Conservation (phyloP, 2,113 vertebrate genomes). For the Bos javanicus region DNA sequence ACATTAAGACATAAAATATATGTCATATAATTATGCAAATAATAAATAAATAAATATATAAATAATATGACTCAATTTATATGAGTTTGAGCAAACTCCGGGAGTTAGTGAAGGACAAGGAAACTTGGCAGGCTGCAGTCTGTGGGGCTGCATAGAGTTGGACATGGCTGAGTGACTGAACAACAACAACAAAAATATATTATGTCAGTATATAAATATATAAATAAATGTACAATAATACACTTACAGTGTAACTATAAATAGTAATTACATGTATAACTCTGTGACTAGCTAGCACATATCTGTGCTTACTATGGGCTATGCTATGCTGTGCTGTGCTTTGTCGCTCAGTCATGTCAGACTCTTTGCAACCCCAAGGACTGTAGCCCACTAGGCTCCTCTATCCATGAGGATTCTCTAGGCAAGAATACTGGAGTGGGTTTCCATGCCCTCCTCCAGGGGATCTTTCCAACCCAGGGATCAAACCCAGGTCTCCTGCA, state of each 20-base stretch:
- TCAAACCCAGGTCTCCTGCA: not conserved
- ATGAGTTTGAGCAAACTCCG: not conserved
- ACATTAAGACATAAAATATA: not conserved
- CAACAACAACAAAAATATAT: not conserved
- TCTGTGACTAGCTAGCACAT: not conserved
- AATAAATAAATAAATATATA: not conserved
- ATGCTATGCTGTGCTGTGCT: not conserved
- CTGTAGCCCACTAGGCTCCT: too few relatives aligned
- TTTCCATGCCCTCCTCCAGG: not conserved
- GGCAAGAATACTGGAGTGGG: not conserved
- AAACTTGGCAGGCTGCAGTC: not conserved
- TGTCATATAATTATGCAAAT: not conserved
- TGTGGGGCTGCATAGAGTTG: not conserved
- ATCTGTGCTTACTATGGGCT: not conserved
- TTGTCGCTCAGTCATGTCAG: accelerated
- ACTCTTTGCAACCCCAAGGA: not conserved
- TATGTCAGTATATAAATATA: not conserved
- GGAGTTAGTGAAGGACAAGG: not conserved
- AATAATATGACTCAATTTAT: not conserved
- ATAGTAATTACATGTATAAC: not conserved
- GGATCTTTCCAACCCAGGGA: not conserved
- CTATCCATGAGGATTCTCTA: not conserved
- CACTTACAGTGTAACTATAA: not conserved
- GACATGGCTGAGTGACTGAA: not conserved
- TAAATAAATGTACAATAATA: not conserved